These are phyloP conservation scores for Leiothrix lutea DNA, from an alignment of 2,113 vertebrate species.

Conservation along the genomic window DNA sequence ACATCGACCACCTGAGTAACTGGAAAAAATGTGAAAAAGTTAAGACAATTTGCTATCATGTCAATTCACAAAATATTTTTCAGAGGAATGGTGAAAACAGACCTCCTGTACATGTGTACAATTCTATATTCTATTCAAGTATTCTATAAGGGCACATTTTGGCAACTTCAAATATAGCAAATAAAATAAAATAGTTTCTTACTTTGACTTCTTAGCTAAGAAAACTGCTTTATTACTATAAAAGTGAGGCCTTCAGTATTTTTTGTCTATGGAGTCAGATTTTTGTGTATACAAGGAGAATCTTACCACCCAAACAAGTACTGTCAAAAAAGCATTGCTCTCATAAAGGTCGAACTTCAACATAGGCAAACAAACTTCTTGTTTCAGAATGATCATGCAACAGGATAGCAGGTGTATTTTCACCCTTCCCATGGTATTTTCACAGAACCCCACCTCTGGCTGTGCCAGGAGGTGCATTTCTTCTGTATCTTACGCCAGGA, in stretches of 20 bases:
- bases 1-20: not conserved
- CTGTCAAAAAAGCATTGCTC: not conserved
- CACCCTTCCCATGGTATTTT: not conserved
- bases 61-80: not conserved
- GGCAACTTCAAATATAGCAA: not conserved
- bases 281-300: not conserved
- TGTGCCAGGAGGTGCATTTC: not conserved
- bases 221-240: not conserved
- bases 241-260: not conserved
- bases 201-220: not conserved
- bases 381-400: not conserved
- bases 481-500: not conserved
- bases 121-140: too few relatives aligned
- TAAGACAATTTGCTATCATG: not conserved
- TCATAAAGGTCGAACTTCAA: not conserved
- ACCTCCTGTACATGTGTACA: not conserved
- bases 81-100: not conserved
- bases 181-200: not conserved
- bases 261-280: not conserved
- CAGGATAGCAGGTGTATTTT: not conserved
- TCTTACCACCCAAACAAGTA: not conserved
- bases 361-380: not conserved
- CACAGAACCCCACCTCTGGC: not conserved
- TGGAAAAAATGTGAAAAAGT: not conserved
- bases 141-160: not conserved